These are phyloP conservation scores for Alsophila aescularia DNA, from an alignment of 2,888 invertebrate genomes.

Conservation along the genomic window DNA sequence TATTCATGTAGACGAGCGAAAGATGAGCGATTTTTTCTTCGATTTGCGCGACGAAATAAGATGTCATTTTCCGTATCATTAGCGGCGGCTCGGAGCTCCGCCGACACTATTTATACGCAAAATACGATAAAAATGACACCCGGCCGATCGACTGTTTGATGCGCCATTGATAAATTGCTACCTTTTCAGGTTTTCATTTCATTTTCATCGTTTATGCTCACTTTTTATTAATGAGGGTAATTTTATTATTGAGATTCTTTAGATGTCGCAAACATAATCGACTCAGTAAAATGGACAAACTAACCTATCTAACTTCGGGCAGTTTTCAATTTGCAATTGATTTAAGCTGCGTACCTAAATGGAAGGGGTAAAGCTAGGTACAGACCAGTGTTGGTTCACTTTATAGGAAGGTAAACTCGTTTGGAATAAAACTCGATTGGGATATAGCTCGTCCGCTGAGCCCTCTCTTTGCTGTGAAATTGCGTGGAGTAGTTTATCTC, in stretches of 20 bases:
- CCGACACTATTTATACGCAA: constrained; percentile 84
- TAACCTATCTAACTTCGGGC: constrained; percentile 18
- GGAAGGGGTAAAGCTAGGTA: constrained; percentile 27
- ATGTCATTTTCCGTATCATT: constrained; percentile 86
- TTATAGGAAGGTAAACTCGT: constrained; percentile 72
- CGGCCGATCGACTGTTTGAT: constrained; percentile 82
- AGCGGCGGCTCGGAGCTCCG: constrained; percentile 78
- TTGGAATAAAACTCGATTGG: constrained; percentile 73
- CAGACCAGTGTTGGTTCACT: constrained; percentile 39
- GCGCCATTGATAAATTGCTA: constrained; percentile 82
- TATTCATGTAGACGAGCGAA: constrained; percentile 82
- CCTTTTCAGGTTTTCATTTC: constrained; percentile 71
- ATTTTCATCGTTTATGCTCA: constrained; percentile 53
- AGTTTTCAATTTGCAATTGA: constrained; percentile 25
- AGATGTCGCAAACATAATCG: constrained; percentile 21
- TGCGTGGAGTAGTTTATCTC: constrained; percentile 79
- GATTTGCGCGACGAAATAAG: constrained; percentile 84
- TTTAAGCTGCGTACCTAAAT: constrained; percentile 27
- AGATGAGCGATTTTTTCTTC: constrained; percentile 84
- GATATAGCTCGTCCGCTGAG: constrained; percentile 67
- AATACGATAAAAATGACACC: constrained; percentile 83
- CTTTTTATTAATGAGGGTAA: constrained; percentile 42
- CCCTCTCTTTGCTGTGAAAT: constrained; percentile 80
- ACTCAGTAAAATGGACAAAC: constrained; percentile 15
- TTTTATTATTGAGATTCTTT: constrained; percentile 24